These are phyloP conservation scores for Xestobium rufovillosum DNA, from an alignment of 2,888 invertebrate species.

Conservation along the genomic window DNA sequence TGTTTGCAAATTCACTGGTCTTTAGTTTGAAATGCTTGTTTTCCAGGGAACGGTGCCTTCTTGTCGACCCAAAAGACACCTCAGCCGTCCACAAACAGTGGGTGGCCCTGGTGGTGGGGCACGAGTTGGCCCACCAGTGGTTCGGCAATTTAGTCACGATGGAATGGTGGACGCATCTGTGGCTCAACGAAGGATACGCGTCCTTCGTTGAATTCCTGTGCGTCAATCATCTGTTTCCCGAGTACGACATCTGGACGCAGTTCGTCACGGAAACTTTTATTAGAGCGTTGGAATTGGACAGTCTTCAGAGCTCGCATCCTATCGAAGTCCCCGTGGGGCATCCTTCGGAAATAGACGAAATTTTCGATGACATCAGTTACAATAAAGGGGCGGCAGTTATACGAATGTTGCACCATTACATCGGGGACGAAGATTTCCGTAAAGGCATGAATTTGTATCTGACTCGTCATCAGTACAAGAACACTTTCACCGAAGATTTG, in stretches of 20 bases:
- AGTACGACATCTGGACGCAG: slow-evolving; percentile 95
- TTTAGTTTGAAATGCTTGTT: too few relatives aligned
- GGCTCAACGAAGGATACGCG: slow-evolving; percentile 87
- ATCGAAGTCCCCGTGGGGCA: slow-evolving; percentile 93
- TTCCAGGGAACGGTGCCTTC: slow-evolving; percentile 73
- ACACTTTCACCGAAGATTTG: slow-evolving; percentile 88
- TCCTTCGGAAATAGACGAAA: slow-evolving; percentile 93
- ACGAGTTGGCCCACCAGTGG: slow-evolving; percentile 97
- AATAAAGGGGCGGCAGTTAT: slow-evolving; percentile 93
- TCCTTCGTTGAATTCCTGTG: slow-evolving; percentile 94
- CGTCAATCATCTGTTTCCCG: slow-evolving; percentile 86
- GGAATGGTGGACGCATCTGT: slow-evolving; percentile 97
- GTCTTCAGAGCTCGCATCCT: slow-evolving; percentile 87
- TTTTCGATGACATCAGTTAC: slow-evolving; percentile 96
- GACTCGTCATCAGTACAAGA: slow-evolving; percentile 78
- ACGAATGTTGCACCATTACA: slow-evolving; percentile 88
- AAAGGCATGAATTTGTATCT: slow-evolving; percentile 90
- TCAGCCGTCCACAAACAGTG: slow-evolving; percentile 77
- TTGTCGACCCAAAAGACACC: slow-evolving; percentile 86
- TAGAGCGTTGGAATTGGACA: slow-evolving; percentile 79
- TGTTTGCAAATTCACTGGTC: too few relatives aligned
- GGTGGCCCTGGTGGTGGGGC: slow-evolving; percentile 82
- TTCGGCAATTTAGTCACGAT: slow-evolving; percentile 97
- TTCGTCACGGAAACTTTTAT: slow-evolving; percentile 87
- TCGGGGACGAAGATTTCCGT: slow-evolving; percentile 87